Conservation (phyloP, 2,113 vertebrate species). For the Oceanites oceanicus region DNA sequence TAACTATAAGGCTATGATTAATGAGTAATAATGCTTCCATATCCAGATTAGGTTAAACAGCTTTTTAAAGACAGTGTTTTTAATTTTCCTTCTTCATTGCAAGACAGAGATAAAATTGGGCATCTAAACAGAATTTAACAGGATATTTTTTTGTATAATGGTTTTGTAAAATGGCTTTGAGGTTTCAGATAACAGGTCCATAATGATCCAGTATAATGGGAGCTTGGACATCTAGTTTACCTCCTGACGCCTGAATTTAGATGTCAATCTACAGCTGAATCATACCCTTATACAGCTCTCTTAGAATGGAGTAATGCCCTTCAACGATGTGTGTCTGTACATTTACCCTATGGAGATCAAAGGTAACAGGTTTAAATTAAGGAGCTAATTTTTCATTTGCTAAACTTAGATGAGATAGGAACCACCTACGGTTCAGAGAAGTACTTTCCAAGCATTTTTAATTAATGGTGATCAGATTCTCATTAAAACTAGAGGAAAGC, state of each 20-base stretch:
- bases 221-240: neutral
- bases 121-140: neutral
- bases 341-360: neutral
- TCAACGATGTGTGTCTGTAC: neutral
- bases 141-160: neutral
- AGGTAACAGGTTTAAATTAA: constrained; percentile 29
- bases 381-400: constrained; percentile 25
- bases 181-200: neutral
- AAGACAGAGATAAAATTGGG: neutral
- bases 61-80: neutral
- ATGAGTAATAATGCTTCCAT: neutral
- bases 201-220: neutral
- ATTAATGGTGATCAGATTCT: constrained; percentile 33
- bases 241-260: neutral
- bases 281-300: neutral
- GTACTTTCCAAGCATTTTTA: neutral
- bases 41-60: neutral
- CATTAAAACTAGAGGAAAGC: neutral
- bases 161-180: neutral
- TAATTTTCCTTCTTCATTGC: neutral
- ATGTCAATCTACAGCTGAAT: neutral
- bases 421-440: neutral
- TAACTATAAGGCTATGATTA: neutral
- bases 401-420: constrained; percentile 1
- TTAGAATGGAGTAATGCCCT: neutral